Percentiles rank a stretch among this genome's conserved stretches.
Evolutionary conservation across 2,113 vertebrate genomes (phyloP).

Genomic region (Morone chrysops): DNA sequence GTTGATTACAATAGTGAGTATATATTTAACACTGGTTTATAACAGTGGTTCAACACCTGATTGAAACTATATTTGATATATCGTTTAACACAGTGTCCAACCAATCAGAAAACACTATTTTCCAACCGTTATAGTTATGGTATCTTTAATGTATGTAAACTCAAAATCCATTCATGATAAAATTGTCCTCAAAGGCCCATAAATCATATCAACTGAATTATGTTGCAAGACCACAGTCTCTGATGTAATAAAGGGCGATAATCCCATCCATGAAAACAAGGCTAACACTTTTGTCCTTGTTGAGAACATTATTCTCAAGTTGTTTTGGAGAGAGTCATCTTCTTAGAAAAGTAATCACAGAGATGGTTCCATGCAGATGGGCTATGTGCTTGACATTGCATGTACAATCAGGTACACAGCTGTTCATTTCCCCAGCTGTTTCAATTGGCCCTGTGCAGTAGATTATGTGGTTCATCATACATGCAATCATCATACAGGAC

Average conservation of each 20-base stretch:
- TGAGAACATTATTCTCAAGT: constrained; percentile 22
- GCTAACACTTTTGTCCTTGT: neutral
- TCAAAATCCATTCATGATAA: neutral
- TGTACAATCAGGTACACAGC: constrained; percentile 43
- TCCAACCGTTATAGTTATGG: neutral
- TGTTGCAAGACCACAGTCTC: neutral
- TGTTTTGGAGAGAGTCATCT: constrained; percentile 19
- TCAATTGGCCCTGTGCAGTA: neutral
- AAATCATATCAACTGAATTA: neutral
- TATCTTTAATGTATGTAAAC: neutral
- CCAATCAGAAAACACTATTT: neutral
- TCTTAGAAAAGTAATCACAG: constrained; percentile 20
- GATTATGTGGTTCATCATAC: neutral
- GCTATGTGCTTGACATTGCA: constrained; percentile 6
- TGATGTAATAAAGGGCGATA: constrained; percentile 1
- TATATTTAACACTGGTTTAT: neutral
- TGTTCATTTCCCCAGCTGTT: constrained; percentile 32
- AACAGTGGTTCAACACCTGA: neutral
- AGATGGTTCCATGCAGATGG: constrained; percentile 35
- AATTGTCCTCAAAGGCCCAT: neutral
- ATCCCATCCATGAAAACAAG: neutral
- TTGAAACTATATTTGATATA: neutral
- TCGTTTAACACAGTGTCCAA: neutral
- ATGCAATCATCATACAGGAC: neutral
- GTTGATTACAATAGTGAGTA: neutral